phyloP scores from a whole-genome alignment of 1,140 invertebrate genomes.

The Drosophila nasuta region DNA sequence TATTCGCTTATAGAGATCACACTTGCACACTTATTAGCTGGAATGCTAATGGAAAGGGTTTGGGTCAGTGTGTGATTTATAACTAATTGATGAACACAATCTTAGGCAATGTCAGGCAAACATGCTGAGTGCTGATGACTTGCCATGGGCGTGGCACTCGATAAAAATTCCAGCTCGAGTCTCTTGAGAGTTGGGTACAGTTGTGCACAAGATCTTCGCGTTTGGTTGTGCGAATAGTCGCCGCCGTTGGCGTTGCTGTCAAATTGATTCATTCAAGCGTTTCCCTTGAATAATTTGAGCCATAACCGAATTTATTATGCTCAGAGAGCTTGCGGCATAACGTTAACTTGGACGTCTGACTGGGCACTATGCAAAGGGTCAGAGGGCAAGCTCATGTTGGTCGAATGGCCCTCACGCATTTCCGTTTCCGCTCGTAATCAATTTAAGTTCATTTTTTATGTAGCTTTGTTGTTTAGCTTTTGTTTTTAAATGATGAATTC shows the following conservation, averaged over 20 bases:
- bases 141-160: conserved; percentile 42
- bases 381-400: conserved; percentile 12
- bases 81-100: too few relatives aligned
- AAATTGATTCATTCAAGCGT: conserved; percentile 72
- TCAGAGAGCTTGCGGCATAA: conserved; percentile 22
- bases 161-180: conserved; percentile 22
- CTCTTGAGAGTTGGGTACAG: conserved; percentile 47
- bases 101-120: background rate
- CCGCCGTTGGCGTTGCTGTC: conserved; percentile 36
- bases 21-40: too few relatives aligned
- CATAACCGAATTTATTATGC: conserved; percentile 76
- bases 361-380: conserved; percentile 14
- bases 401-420: conserved; percentile 64
- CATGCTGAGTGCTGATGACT: conserved; percentile 41
- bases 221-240: background rate
- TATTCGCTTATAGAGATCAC: too few relatives aligned
- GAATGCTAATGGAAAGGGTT: background rate
- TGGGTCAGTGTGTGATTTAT: too few relatives aligned
- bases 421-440: conserved; percentile 73
- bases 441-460: conserved; percentile 66
- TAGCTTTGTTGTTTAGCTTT: conserved; percentile 61
- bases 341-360: conserved; percentile 26
- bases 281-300: conserved; percentile 73
- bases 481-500: conserved; percentile 81
- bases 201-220: conserved; percentile 58